Evolutionary conservation across 2,888 invertebrate genomes (phyloP).

Genomic region (Caenorhabditis sp.): DNA sequence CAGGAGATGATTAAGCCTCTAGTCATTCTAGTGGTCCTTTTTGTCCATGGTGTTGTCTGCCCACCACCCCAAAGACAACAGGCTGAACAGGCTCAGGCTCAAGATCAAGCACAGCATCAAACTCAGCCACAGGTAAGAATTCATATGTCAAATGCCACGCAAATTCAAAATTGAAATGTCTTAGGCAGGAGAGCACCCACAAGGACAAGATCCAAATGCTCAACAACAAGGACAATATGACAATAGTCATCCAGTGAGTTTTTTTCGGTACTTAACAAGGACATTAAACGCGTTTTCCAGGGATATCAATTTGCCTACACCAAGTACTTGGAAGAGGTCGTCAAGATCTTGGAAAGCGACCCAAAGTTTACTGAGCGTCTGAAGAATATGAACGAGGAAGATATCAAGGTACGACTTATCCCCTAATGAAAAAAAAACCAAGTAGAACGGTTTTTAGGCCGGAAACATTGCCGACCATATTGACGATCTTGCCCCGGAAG

Average conservation of each 20-base stretch:
- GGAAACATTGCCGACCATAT: slow-evolving; percentile 81
- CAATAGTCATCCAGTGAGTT: slow-evolving; percentile 54
- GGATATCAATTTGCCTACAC: slow-evolving; percentile 79
- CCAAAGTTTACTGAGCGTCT: slow-evolving; percentile 79
- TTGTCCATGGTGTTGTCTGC: slow-evolving; percentile 45
- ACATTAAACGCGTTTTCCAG: slow-evolving; percentile 68
- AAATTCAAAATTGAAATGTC: slow-evolving; percentile 2
- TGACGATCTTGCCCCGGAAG: slow-evolving; percentile 75
- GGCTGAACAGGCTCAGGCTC: slow-evolving; percentile 52
- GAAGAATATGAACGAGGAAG: slow-evolving; percentile 77
- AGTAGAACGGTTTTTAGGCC: slow-evolving; percentile 19
- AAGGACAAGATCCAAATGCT: slow-evolving; percentile 39
- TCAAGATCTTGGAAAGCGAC: slow-evolving; percentile 80
- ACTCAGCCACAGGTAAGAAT: not conserved
- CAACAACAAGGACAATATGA: slow-evolving; percentile 41
- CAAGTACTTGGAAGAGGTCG: slow-evolving; percentile 81
- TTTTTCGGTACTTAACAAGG: not conserved
- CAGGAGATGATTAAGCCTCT: slow-evolving; percentile 61
- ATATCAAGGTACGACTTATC: slow-evolving; percentile 82
- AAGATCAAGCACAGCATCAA: slow-evolving; percentile 39
- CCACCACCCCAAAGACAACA: slow-evolving; percentile 60
- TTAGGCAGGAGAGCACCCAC: slow-evolving; percentile 23
- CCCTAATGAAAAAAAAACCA: not conserved
- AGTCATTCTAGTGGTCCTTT: slow-evolving; percentile 29
- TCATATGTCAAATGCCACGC: not conserved